Base-by-base conservation (phyloP, 2,888 invertebrate genomes). In the Erpobdella octoculata region DNA sequence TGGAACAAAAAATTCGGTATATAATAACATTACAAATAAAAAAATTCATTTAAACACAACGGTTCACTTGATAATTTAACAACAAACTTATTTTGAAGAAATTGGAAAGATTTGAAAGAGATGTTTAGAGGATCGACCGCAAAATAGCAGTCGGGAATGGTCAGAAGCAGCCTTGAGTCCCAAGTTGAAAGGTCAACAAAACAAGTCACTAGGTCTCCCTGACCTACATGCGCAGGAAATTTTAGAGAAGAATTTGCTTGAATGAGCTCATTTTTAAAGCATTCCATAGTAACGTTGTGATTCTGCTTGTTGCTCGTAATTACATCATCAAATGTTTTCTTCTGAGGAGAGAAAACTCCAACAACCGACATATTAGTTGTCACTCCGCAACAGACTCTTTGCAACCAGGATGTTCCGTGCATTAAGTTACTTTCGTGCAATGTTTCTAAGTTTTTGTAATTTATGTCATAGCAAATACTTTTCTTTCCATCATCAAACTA, bases 71-170 rank as follows among this genome's bases (percentile, higher is more conserved):
- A n/a, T n/a, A n/a, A n/a, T 48, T 18, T 35, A n/a, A 12, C 18
- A 35, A 46, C 31, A 25, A 35, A 75, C 75, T 73, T 75, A 62
- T 75, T 58, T 21, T 21, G 6, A 38, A 72, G 37, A 70, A 75
- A 75, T 21, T 41, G 33, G 70, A 58, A 74, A 8, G 37, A 28
- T 9, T 71, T 72, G 4, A 12, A 18, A 21, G 67, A 72, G 4
- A 25, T 15, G 38, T 59, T 25, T 25, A 59, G 21, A 12, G 68
- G 33, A 35, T 36, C 46, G 35, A 72, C 68, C 46, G 59, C 58
- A 70, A 75, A 73, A 35, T 46, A 41, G 59, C 75, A 75, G 35
- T 68, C 28, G 8, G 73, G 72, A 25, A 73, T 74, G 4, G 74
- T 62, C 35, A 75, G 68, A 28, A 25, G 61, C 37, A 75, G 35